These are phyloP conservation scores for Malaclemys terrapin DNA, from an alignment of 2,113 vertebrate species.

Conservation along the genomic window DNA sequence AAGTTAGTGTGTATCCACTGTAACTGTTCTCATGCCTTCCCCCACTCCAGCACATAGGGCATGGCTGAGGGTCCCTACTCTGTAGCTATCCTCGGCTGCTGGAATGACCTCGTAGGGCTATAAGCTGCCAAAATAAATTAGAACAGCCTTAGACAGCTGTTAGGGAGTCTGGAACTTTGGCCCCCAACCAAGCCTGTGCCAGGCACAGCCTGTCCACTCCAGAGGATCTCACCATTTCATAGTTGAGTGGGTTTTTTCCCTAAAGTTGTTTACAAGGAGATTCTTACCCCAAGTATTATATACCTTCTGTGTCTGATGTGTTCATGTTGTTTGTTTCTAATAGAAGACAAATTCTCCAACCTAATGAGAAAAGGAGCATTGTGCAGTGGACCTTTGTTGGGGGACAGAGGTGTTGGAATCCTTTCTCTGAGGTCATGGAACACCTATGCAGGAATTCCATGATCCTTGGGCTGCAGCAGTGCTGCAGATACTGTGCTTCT, in stretches of 20 bases:
- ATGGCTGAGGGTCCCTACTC: not conserved
- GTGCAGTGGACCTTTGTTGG: accelerated
- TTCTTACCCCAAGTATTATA: not conserved
- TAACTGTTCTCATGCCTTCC: not conserved
- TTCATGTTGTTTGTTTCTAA: not conserved
- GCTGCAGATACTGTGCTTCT: accelerated
- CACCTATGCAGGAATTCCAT: not conserved
- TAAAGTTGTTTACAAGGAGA: not conserved
- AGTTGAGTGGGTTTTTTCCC: not conserved
- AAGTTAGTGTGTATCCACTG: not conserved
- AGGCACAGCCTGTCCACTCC: not conserved
- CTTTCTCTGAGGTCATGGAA: not conserved
- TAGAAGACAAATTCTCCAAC: not conserved
- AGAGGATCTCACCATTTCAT: not conserved
- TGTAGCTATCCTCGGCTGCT: not conserved
- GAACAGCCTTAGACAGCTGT: accelerated
- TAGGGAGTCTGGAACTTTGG: not conserved
- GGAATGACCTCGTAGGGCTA: not conserved
- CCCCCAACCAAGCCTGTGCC: accelerated
- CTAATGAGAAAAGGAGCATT: not conserved
- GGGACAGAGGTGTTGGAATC: not conserved
- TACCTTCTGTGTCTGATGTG: accelerated
- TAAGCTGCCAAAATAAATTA: not conserved
- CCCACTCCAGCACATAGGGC: not conserved
- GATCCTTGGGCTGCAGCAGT: not conserved